phyloP scores from a whole-genome alignment of 2,888 invertebrate genomes.

The Nebria brevicollis region DNA sequence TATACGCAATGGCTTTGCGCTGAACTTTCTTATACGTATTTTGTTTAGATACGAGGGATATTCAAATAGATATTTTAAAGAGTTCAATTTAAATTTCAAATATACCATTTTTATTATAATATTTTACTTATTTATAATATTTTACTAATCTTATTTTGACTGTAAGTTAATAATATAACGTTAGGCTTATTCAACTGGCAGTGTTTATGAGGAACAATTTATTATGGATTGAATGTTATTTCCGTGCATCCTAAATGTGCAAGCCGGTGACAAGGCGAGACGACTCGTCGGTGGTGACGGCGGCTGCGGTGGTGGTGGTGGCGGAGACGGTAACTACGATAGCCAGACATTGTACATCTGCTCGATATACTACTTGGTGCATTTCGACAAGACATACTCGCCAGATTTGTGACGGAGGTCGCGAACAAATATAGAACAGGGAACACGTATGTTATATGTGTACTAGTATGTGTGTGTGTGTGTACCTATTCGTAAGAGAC shows the following conservation, averaged over 20 bases:
- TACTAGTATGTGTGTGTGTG: background rate
- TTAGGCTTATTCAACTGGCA: too few relatives aligned
- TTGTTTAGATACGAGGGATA: too few relatives aligned
- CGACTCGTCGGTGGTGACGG: background rate
- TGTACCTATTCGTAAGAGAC: background rate
- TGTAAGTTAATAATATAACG: too few relatives aligned
- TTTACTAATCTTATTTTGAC: too few relatives aligned
- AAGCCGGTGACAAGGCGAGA: background rate
- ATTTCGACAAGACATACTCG: constrained; percentile 4
- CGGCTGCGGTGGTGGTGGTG: background rate
- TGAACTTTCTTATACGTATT: too few relatives aligned
- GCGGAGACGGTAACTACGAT: constrained; percentile 10
- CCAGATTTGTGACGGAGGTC: constrained; percentile 11
- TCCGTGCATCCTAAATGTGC: background rate
- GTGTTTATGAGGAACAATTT: too few relatives aligned
- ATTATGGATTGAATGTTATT: background rate
- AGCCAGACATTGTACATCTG: constrained; percentile 28
- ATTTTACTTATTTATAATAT: too few relatives aligned
- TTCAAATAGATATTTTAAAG: too few relatives aligned
- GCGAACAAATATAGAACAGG: constrained; percentile 13
- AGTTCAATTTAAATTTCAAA: too few relatives aligned
- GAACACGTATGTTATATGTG: background rate
- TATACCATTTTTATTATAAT: too few relatives aligned
- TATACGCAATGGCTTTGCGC: too few relatives aligned
- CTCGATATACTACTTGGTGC: background rate